Percentiles rank a stretch among this genome's conserved stretches.
phyloP scores from a whole-genome alignment of 2,797 vertebrate genomes.

The Sebastes iracundus region DNA sequence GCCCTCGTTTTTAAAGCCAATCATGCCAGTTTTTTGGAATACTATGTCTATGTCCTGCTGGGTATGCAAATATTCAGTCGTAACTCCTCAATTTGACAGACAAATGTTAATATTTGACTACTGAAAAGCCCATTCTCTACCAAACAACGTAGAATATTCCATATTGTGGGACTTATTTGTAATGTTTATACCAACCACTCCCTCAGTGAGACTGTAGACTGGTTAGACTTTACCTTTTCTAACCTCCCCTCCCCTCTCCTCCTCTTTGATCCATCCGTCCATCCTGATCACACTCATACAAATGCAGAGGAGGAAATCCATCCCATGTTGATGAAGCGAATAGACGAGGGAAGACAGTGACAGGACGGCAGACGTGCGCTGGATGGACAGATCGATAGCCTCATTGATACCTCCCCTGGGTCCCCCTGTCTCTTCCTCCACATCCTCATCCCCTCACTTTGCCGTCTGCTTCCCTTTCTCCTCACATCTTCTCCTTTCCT shows the following conservation, averaged over 20 bases:
- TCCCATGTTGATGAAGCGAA: slow-evolving; percentile 36
- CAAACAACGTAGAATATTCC: background rate
- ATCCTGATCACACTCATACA: slow-evolving; percentile 12
- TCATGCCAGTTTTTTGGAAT: background rate
- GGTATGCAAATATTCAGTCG: background rate
- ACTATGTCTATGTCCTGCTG: background rate
- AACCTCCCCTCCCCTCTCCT: too few species aligned
- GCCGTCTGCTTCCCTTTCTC: slow-evolving; percentile 57
- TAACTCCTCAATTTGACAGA: background rate
- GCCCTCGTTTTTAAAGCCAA: background rate
- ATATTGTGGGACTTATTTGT: background rate
- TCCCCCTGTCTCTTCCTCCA: slow-evolving; percentile 26
- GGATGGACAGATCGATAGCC: slow-evolving; percentile 65
- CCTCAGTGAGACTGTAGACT: background rate
- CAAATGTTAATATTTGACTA: background rate
- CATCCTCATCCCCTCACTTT: slow-evolving; percentile 40
- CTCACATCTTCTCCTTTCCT: slow-evolving; percentile 44
- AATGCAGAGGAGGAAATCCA: slow-evolving; percentile 26
- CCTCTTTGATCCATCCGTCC: slow-evolving; percentile 8
- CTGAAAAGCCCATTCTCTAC: background rate
- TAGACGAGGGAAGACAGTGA: slow-evolving; percentile 47
- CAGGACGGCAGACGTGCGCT: slow-evolving; percentile 48
- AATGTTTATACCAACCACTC: background rate
- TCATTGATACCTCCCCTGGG: slow-evolving; percentile 71
- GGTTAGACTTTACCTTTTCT: background rate